Evolutionary conservation across 2,797 vertebrate species (phyloP).

Genomic region (Urosaurus nigricauda): DNA sequence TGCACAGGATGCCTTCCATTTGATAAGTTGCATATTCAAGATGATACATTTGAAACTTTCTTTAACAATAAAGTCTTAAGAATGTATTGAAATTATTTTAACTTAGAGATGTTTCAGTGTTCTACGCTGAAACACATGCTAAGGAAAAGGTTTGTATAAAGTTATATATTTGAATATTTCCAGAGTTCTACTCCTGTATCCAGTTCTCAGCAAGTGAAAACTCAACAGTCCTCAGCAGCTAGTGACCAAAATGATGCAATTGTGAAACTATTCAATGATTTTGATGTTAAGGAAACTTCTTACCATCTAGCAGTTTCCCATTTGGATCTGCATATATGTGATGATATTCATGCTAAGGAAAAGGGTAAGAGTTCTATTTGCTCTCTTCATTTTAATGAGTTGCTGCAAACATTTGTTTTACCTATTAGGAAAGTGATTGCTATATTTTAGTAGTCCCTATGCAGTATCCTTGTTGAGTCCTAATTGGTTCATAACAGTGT

Average conservation of each 20-base stretch:
- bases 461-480: background rate
- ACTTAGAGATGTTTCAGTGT: background rate
- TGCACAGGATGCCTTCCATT: too few species aligned
- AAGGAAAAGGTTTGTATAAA: slow-evolving; percentile 31
- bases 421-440: background rate
- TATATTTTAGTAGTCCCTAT: background rate
- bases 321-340: slow-evolving; percentile 97
- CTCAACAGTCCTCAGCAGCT: slow-evolving; percentile 84
- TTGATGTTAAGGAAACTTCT: slow-evolving; percentile 96
- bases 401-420: background rate
- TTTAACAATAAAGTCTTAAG: slow-evolving; percentile 14
- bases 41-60: slow-evolving; percentile 5
- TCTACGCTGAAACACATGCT: slow-evolving; percentile 2
- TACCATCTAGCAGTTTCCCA: slow-evolving; percentile 97
- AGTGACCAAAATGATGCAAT: slow-evolving; percentile 90
- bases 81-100: background rate
- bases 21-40: background rate
- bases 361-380: slow-evolving; percentile 83
- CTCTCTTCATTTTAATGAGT: background rate
- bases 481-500: background rate
- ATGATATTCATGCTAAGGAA: slow-evolving; percentile 94
- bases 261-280: slow-evolving; percentile 90
- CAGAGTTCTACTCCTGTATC: slow-evolving; percentile 85
- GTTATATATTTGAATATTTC: slow-evolving; percentile 61
- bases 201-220: slow-evolving; percentile 88